phyloP scores from a whole-genome alignment of 2,888 invertebrate genomes.

The Ichneumoninae sp. region DNA sequence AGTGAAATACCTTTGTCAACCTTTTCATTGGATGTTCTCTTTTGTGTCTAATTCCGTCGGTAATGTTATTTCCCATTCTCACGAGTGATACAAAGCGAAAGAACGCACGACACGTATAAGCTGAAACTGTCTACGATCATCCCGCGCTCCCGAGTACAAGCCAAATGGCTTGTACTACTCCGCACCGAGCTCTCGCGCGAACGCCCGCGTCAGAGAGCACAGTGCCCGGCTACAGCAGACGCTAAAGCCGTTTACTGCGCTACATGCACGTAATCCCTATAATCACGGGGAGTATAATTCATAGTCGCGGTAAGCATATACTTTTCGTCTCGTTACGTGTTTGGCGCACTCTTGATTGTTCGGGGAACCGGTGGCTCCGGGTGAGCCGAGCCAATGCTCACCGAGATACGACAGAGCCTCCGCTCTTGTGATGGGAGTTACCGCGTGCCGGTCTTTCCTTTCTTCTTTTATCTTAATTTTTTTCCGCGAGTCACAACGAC shows the following conservation, averaged over 20 bases:
- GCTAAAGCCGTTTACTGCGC: conserved; percentile 73
- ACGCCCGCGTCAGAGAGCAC: conserved; percentile 51
- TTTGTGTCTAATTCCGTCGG: background rate
- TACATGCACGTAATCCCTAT: conserved; percentile 79
- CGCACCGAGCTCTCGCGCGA: conserved; percentile 24
- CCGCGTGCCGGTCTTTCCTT: conserved; percentile 4
- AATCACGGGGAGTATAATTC: conserved; percentile 79
- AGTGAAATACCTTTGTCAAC: background rate
- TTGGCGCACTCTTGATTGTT: conserved; percentile 69
- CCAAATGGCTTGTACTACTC: conserved; percentile 24
- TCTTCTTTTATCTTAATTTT: background rate
- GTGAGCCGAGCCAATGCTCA: conserved; percentile 46
- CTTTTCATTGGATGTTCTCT: background rate
- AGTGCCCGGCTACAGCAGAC: conserved; percentile 48
- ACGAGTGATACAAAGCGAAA: conserved; percentile 36
- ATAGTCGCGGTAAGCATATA: conserved; percentile 75
- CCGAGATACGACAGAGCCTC: conserved; percentile 22
- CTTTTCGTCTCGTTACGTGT: conserved; percentile 76
- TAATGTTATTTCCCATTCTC: conserved; percentile 21
- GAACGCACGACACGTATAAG: background rate
- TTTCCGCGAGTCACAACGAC: conserved; percentile 2
- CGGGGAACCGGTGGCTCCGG: conserved; percentile 63
- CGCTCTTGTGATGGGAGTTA: conserved; percentile 27
- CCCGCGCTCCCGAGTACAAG: conserved; percentile 27
- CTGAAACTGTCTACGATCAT: conserved; percentile 32